A percentile compares a stretch with the other conserved stretches of the same genome.
These are phyloP conservation scores for Penaeus monodon DNA, from an alignment of 2,888 invertebrate genomes.

Conservation along the genomic window DNA sequence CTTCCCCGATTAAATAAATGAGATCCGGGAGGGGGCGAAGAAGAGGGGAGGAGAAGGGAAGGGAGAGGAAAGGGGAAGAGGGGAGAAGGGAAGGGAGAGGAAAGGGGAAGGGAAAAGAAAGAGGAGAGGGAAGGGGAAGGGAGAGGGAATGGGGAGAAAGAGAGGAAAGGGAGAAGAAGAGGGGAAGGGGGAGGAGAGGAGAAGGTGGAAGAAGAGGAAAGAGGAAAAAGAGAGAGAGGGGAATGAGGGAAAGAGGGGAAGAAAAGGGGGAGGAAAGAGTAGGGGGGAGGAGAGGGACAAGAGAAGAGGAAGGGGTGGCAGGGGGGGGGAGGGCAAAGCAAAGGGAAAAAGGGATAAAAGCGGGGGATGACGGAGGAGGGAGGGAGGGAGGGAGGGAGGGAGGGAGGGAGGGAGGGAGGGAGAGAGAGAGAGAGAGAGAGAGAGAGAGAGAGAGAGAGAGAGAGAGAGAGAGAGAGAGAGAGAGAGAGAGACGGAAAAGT, in stretches of 20 bases:
- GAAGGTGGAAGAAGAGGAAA: too few species aligned
- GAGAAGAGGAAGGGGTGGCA: too few species aligned
- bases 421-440: conserved; percentile 14
- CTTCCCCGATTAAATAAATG: not conserved
- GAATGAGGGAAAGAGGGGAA: too few species aligned
- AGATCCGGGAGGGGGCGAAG: not conserved
- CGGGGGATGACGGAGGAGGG: too few species aligned
- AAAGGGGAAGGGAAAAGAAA: not conserved
- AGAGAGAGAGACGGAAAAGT: not conserved
- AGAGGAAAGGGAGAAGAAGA: not conserved
- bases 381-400: not conserved
- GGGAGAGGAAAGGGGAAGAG: not conserved
- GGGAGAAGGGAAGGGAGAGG: not conserved
- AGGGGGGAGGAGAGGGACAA: too few species aligned
- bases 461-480: conserved; percentile 1
- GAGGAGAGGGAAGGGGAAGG: not conserved
- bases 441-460: conserved; percentile 14
- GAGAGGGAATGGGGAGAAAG: not conserved
- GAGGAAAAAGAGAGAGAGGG: too few species aligned
- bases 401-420: not conserved
- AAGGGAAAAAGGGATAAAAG: too few species aligned
- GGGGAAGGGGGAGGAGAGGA: not conserved
- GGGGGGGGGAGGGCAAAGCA: too few species aligned
- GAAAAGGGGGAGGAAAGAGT: too few species aligned
- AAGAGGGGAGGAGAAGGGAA: not conserved